Evolutionary conservation across 2,888 invertebrate genomes (phyloP).

Genomic region (Aproaerema taeniolella): DNA sequence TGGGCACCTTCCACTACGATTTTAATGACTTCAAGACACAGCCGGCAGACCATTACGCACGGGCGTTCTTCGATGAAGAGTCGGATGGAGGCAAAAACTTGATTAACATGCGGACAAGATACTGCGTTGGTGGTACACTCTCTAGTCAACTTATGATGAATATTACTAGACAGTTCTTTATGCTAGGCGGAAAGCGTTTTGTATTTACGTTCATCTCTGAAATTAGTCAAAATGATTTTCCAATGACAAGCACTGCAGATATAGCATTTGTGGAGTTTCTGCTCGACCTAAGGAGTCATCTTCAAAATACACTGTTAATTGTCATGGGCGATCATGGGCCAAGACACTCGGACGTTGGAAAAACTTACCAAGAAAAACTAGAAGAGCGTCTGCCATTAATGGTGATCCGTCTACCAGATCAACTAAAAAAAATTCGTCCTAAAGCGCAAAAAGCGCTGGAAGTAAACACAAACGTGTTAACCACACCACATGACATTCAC

Average conservation of each 20-base stretch:
- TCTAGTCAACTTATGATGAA: constrained; percentile 81
- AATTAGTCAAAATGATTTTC: constrained; percentile 91
- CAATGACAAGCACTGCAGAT: constrained; percentile 87
- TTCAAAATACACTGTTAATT: constrained; percentile 89
- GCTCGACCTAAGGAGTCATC: constrained; percentile 77
- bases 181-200: constrained; percentile 79
- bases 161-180: constrained; percentile 72
- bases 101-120: constrained; percentile 12
- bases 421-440: constrained; percentile 79
- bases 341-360: constrained; percentile 88
- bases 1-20: constrained; percentile 92
- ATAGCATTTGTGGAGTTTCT: constrained; percentile 83
- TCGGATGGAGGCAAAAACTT: constrained; percentile 31
- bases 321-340: constrained; percentile 97
- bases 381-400: constrained; percentile 95
- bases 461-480: constrained; percentile 82
- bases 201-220: constrained; percentile 93
- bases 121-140: constrained; percentile 79
- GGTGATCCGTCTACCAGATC: constrained; percentile 85
- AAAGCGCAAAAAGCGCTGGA: constrained; percentile 78
- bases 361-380: constrained; percentile 92
- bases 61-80: constrained; percentile 50
- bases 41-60: constrained; percentile 92
- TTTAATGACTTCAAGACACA: constrained; percentile 87
- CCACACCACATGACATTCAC: constrained; percentile 94